A percentile compares a stretch with the other conserved stretches of the same genome.
Evolutionary conservation across 2,888 invertebrate genomes (phyloP).

Genomic region (Cryptus armator): DNA sequence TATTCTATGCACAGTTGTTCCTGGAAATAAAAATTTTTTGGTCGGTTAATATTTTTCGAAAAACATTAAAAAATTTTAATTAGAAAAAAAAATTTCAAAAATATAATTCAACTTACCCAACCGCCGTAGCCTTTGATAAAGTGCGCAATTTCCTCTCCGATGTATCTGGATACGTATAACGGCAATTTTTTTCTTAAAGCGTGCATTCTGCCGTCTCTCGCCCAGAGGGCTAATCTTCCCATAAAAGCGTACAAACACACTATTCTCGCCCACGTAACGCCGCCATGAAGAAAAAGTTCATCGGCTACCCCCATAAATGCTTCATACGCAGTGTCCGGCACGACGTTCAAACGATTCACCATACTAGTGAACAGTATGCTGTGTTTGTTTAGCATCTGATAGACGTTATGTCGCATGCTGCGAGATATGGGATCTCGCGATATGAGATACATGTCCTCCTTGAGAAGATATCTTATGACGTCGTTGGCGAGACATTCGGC

Average conservation of each 20-base stretch:
- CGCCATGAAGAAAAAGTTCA: constrained; percentile 84
- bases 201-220: constrained; percentile 83
- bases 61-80: constrained; percentile 11
- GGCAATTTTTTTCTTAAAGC: constrained; percentile 82
- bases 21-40: constrained; percentile 69
- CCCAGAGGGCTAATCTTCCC: constrained; percentile 84
- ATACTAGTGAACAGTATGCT: constrained; percentile 85
- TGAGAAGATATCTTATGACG: constrained; percentile 82
- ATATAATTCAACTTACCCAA: constrained; percentile 82
- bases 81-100: not conserved
- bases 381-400: constrained; percentile 85
- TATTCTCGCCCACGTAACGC: constrained; percentile 85
- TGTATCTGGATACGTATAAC: constrained; percentile 84
- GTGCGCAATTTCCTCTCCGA: constrained; percentile 83
- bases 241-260: constrained; percentile 85
- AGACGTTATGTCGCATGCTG: constrained; percentile 84
- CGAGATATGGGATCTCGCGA: constrained; percentile 84
- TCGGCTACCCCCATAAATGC: constrained; percentile 85
- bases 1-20: constrained; percentile 84
- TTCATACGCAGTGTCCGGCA: constrained; percentile 84
- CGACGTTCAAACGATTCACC: constrained; percentile 84
- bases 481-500: constrained; percentile 82
- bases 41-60: not conserved
- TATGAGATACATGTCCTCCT: constrained; percentile 83
- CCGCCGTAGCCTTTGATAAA: constrained; percentile 85